Evolutionary conservation across 2,113 vertebrate species (phyloP).

Genomic region (Neopipo cinnamomea): DNA sequence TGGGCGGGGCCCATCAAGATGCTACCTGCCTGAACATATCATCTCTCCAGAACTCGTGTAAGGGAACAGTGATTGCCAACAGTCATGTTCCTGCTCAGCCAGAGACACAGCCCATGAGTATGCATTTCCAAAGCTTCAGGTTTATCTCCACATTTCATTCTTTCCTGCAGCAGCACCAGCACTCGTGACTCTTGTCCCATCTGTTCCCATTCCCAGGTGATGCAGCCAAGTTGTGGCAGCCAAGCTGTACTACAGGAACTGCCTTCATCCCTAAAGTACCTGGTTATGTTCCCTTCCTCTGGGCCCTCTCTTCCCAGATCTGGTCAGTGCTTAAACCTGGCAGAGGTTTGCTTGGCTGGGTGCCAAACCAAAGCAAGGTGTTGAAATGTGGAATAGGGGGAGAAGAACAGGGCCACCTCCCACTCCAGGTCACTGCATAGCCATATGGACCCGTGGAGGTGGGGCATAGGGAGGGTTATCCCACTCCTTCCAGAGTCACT

Average conservation of each 20-base stretch:
- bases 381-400: accelerated
- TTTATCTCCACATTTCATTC: not conserved
- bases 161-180: not conserved
- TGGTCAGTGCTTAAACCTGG: not conserved
- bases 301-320: not conserved
- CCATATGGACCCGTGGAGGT: not conserved
- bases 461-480: not conserved
- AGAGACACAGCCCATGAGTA: not conserved
- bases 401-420: not conserved
- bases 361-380: not conserved
- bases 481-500: not conserved
- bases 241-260: not conserved
- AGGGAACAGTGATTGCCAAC: not conserved
- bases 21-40: not conserved
- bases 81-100: accelerated
- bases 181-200: not conserved
- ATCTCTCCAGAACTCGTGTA: not conserved
- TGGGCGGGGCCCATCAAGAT: not conserved
- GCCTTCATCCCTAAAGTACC: not conserved
- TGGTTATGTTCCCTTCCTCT: not conserved
- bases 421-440: not conserved
- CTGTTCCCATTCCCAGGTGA: not conserved
- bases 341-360: not conserved
- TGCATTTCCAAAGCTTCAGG: not conserved
- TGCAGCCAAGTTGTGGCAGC: not conserved